Base-by-base conservation (phyloP, 2,888 invertebrate species). In the Dioctria rufipes region DNA sequence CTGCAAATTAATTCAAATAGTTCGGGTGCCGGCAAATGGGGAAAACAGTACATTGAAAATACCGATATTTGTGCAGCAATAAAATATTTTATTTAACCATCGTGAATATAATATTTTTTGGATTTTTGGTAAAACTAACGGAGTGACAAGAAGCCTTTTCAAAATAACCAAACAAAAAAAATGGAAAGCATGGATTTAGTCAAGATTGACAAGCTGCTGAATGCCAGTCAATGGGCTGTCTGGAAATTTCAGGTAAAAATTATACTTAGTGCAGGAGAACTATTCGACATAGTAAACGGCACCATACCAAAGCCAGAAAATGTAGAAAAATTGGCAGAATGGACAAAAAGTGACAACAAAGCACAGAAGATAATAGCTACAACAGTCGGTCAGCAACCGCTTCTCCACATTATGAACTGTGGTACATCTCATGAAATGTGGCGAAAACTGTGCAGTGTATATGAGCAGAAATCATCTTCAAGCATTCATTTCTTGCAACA, bases 401-500 rank as follows among this genome's bases (percentile, higher is more conserved):
- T 80, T 2, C 37, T 75, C 2, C 75, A 80, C 49, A 66, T 81
- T 25, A 81, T 81, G 80, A 80, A 81, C 66, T 80, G 80, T 67
- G 6, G 2, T 5, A 80, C 65, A 25, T 73, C 75, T 3, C 40
- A 75, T 13, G 60, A 60, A 11, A 60, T 60, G 60, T 60, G 60
- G 60, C 8, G 5, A n/a, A 60, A 5, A 5, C 43, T 81, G 37
- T 42, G 43, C 11, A 61, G 71, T 13, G 58, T 81, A 1, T 81
- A 81, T 66, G 81, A 81, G 9, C 78, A 80, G 66, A 80, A 79
- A 46, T 43, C 73, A 5, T 46, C 13, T 1, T 66, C 75, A 3
- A 81, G 63, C 40, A 49, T 79, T 25, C 69, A 67, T 43, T 58
- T 79, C 51, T 58, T 79, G 25, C 69, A 69, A 69, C 79, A 79